phyloP scores from a whole-genome alignment of 2,888 invertebrate genomes.

The Gastrophysa polygoni region DNA sequence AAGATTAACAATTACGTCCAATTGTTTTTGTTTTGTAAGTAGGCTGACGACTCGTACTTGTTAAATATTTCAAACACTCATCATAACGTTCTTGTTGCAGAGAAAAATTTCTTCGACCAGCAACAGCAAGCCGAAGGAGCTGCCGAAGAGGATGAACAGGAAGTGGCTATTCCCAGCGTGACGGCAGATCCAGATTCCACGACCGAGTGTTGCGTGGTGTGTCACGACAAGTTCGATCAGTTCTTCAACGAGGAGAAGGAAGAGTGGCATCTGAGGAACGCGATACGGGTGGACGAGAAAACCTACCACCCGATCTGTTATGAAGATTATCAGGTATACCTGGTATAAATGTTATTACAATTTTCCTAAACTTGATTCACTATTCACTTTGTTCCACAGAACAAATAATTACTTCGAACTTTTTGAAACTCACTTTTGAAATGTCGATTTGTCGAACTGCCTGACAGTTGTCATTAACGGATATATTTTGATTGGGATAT shows the following conservation, averaged over 20 bases:
- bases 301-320: slow-evolving; percentile 91
- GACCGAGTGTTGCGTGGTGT: slow-evolving; percentile 80
- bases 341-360: no score
- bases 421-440: no score
- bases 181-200: slow-evolving; percentile 70
- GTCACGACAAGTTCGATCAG: slow-evolving; percentile 91
- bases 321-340: slow-evolving; percentile 85
- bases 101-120: slow-evolving; percentile 88
- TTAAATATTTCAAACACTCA: no score
- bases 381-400: no score
- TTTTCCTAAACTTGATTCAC: no score
- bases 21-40: no score
- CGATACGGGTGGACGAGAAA: slow-evolving; percentile 74
- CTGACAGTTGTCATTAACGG: no score
- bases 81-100: slow-evolving; percentile 60
- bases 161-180: slow-evolving; percentile 71
- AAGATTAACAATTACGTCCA: no score
- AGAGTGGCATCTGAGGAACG: slow-evolving; percentile 93
- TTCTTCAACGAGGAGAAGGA: slow-evolving; percentile 97
- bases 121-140: slow-evolving; percentile 62
- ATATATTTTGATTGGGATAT: no score
- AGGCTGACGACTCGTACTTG: no score
- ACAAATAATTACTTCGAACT: no score
- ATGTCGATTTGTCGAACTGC: no score
- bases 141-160: slow-evolving; percentile 66